phyloP scores from a whole-genome alignment of 2,888 invertebrate species.

The Geophilus truncorum region DNA sequence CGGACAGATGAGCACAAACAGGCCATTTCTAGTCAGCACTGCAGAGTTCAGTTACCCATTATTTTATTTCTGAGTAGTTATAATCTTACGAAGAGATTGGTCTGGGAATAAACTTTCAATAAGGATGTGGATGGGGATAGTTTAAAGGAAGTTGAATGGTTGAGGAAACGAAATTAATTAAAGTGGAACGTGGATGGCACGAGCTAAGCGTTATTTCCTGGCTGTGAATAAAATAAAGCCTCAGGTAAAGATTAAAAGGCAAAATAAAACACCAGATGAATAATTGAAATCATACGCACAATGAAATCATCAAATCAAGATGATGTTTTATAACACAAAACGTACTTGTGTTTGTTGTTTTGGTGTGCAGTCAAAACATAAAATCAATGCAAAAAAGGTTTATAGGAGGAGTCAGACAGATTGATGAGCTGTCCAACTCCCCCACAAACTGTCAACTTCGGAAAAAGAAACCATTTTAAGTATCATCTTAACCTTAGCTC shows the following conservation, averaged over 20 bases:
- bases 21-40: background rate
- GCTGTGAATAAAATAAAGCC: background rate
- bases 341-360: too few species aligned
- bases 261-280: background rate
- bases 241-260: background rate
- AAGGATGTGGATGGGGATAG: background rate
- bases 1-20: constrained; percentile 23
- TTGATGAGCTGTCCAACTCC: background rate
- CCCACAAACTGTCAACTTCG: background rate
- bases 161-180: constrained; percentile 18
- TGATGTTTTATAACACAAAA: background rate
- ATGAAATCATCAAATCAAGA: background rate
- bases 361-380: too few species aligned
- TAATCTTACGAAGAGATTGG: background rate
- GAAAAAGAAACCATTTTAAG: too few species aligned
- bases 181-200: constrained; percentile 27
- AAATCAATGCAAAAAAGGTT: background rate
- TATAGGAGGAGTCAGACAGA: background rate
- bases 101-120: constrained; percentile 13
- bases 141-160: background rate
- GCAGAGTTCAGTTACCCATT: background rate
- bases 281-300: constrained; percentile 2
- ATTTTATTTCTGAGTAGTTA: background rate
- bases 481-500: too few species aligned
- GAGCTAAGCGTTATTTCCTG: constrained; percentile 7